Base-by-base conservation (phyloP, 2,113 vertebrate genomes). In the Urocitellus parryii region DNA sequence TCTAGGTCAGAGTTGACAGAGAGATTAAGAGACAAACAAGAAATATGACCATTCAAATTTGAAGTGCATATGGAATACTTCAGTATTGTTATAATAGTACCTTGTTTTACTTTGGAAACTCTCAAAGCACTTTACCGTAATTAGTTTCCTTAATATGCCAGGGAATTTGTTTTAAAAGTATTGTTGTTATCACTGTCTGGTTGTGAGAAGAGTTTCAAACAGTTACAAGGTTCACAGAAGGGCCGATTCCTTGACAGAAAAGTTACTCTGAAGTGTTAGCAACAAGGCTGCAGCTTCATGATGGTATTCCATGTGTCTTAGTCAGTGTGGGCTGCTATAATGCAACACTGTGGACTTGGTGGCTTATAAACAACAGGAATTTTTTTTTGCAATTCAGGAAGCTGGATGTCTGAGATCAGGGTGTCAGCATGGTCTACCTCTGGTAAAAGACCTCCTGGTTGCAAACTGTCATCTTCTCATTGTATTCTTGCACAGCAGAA, bases 71-170 rank as follows among this genome's bases (percentile, higher is more conserved):
- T 61, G n/a, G 27, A 86, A 80, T 89, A n/a, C 24, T 89, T 91
- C 3, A 58, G 27, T 53, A 86, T 45, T 91, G 27, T 29, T 84
- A 10, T 81, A 48, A 39, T 80, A 63, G 72, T 48, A 37, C n/a
- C 42, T 73, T 92, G 24, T 27, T 65, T 96, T 84, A 77, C 67
- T 96, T 87, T 37, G 32, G 77, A 96, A 90, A 18, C 29, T 84
- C 61, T 91, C 58, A 81, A 83, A 73, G 32, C 12, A 37, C 67
- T 73, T 86, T 81, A 42, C 11, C 27, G 16, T 63, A 56, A 78
- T 73, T 92, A 56, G 39, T 72, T 72, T 58, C 29, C 79, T 68
- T 90, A 86, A 80, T 39, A 51, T 42, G 12, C 18, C 27, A 92
- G 2, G 27, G 17, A 81, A 89, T 13, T 68, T 34, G 34, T 81